phyloP scores from a whole-genome alignment of 2,113 vertebrate genomes.

The Melanostigma gelatinosum region DNA sequence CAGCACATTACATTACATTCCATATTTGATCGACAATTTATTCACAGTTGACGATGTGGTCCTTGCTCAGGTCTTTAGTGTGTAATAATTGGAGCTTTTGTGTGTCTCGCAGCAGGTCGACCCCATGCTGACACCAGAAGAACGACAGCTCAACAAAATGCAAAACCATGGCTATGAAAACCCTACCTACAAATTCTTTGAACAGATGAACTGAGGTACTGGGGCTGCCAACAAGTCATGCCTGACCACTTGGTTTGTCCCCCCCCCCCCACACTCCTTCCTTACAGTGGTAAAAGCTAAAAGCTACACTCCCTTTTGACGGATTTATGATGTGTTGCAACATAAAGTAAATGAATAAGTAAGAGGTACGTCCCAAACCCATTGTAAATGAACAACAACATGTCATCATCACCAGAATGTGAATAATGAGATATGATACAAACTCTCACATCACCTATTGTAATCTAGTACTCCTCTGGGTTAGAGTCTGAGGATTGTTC shows the following conservation, averaged over 20 bases:
- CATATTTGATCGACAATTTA: neutral
- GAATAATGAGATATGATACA: conserved; percentile 57
- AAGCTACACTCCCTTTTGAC: conserved; percentile 58
- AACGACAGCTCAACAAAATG: conserved; percentile 89
- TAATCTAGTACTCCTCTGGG: conserved; percentile 47
- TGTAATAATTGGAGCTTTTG: conserved; percentile 34
- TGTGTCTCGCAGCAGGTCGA: conserved; percentile 81
- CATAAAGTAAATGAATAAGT: conserved; percentile 58
- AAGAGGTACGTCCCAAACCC: conserved; percentile 30
- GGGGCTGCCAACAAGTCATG: conserved; percentile 65
- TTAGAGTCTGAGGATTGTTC: conserved; percentile 43
- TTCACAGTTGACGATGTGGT: neutral
- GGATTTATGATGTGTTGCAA: conserved; percentile 65
- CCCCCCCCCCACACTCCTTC: conserved; percentile 8
- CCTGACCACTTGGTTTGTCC: conserved; percentile 53
- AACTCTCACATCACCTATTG: conserved; percentile 41
- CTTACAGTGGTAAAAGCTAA: conserved; percentile 41
- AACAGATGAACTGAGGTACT: conserved; percentile 86
- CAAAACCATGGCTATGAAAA: conserved; percentile 89
- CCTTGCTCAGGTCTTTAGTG: neutral
- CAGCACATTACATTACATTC: neutral
- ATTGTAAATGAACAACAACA: conserved; percentile 70
- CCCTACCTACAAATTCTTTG: conserved; percentile 90
- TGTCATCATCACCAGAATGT: conserved; percentile 65
- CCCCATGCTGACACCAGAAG: conserved; percentile 87